These are phyloP conservation scores for Dendrocincla tyrannina DNA, from an alignment of 2,797 vertebrate species.

Conservation along the genomic window DNA sequence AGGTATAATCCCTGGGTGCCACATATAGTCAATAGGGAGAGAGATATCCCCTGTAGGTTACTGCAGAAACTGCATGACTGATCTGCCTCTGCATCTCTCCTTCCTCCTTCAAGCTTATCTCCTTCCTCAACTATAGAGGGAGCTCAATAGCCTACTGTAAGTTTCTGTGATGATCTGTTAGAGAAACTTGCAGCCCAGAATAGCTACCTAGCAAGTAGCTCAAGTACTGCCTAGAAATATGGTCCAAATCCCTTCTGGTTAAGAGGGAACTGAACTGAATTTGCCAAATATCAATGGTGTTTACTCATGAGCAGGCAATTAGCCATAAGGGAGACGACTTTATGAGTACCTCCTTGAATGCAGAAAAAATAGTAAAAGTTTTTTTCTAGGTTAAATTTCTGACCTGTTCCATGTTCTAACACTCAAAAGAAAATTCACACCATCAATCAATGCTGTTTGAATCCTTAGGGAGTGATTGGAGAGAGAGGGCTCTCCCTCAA, in stretches of 20 bases:
- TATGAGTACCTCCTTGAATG: neutral
- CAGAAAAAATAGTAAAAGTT: neutral
- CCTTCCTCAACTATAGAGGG: neutral
- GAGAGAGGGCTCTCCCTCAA: neutral
- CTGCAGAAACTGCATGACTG: neutral
- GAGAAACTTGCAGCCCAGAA: neutral
- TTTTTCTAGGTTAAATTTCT: neutral
- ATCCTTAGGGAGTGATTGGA: neutral
- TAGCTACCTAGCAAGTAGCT: neutral
- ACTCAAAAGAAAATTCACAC: neutral
- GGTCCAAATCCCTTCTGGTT: neutral
- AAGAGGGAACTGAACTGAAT: neutral
- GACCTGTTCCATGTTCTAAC: neutral
- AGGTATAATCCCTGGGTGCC: neutral
- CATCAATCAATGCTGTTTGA: neutral
- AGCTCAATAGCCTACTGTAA: neutral
- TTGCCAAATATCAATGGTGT: neutral
- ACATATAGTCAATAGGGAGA: neutral
- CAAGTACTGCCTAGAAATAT: neutral
- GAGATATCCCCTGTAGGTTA: neutral
- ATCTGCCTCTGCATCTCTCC: neutral
- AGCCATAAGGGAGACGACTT: neutral
- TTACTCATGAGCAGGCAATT: neutral
- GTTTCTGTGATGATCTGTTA: neutral
- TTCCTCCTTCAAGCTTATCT: neutral